Conservation (phyloP, 2,113 vertebrate genomes). For the Leucopsar rothschildi region DNA sequence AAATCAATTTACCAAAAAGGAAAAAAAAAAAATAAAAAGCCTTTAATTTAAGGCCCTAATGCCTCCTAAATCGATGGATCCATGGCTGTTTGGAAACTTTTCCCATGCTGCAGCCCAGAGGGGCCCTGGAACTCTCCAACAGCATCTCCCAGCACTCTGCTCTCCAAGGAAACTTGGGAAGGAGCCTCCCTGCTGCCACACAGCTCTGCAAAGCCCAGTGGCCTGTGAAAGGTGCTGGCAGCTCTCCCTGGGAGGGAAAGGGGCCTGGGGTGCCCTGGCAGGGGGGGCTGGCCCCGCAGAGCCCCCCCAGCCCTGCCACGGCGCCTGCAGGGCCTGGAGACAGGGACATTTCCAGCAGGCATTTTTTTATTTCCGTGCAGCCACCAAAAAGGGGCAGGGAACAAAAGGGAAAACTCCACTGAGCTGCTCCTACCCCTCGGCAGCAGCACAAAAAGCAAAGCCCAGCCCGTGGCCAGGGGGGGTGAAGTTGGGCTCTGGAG, state of each 20-base stretch:
- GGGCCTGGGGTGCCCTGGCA: background rate
- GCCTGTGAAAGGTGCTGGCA: background rate
- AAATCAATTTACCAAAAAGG: slow-evolving; percentile 32
- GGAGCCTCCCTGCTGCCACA: background rate
- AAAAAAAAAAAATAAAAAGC: background rate
- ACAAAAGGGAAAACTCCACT: background rate
- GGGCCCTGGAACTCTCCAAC: background rate
- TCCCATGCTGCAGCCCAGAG: background rate
- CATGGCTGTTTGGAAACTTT: background rate
- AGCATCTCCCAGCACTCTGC: background rate
- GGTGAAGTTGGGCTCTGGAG: background rate
- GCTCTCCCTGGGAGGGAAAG: background rate
- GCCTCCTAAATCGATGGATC: background rate
- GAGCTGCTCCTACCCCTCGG: background rate
- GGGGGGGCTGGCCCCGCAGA: background rate
- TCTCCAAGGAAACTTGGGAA: background rate
- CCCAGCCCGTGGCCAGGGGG: background rate
- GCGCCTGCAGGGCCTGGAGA: background rate
- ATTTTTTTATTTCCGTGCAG: background rate
- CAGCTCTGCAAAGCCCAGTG: background rate
- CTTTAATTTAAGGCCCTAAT: slow-evolving; percentile 18
- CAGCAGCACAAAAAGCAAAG: background rate
- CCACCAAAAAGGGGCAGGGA: background rate
- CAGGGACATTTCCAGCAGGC: background rate
- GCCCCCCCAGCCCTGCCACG: background rate